Evolutionary conservation across 2,113 vertebrate species (phyloP).

Genomic region (Marmota flaviventris): DNA sequence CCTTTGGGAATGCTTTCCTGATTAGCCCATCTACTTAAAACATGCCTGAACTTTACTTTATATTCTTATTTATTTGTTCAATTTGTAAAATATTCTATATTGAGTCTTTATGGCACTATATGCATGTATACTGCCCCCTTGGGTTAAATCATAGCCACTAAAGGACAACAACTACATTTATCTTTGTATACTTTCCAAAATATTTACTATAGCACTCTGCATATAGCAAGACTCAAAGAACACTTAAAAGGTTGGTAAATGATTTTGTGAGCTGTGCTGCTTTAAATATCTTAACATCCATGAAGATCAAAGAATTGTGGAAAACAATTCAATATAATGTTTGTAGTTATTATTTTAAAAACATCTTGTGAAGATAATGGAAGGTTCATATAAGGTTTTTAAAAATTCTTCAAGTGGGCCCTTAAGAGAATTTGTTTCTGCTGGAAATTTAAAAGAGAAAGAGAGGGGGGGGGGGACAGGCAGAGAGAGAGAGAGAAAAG

Average conservation of each 20-base stretch:
- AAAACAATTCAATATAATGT: not conserved
- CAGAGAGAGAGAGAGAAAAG: too few species aligned
- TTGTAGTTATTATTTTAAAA: not conserved
- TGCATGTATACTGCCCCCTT: not conserved
- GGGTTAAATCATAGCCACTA: not conserved
- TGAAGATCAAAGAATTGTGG: not conserved
- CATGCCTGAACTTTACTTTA: not conserved
- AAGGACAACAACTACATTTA: not conserved
- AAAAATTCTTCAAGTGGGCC: not conserved
- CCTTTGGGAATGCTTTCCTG: slow-evolving; percentile 11
- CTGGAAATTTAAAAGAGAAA: not conserved
- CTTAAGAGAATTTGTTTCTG: slow-evolving; percentile 39
- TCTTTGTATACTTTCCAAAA: not conserved
- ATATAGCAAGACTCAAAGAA: not conserved
- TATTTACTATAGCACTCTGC: not conserved
- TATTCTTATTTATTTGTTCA: not conserved
- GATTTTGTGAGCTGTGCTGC: not conserved
- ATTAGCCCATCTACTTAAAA: not conserved
- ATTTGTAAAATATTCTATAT: not conserved
- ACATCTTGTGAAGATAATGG: slow-evolving; percentile 41
- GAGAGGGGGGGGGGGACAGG: too few species aligned
- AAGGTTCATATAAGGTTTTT: not conserved
- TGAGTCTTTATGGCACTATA: not conserved
- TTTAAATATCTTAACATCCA: slow-evolving; percentile 24
- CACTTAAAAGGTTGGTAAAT: slow-evolving; percentile 1